phyloP scores from a whole-genome alignment of 2,797 vertebrate genomes.

The Miichthys miiuy region DNA sequence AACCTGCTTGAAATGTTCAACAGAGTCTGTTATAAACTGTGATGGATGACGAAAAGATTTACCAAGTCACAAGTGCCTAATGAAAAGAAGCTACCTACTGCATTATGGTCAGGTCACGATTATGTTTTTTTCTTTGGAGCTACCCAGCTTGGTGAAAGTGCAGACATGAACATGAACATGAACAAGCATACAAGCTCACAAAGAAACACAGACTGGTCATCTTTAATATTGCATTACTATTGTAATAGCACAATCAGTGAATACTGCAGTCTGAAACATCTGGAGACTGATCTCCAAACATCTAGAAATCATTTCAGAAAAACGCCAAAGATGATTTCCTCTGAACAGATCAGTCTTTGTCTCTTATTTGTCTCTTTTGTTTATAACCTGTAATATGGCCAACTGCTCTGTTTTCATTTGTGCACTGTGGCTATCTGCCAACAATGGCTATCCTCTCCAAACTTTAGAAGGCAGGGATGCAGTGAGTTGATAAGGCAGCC shows the following conservation, averaged over 20 bases:
- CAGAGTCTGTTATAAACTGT: no score
- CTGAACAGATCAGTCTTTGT: not conserved
- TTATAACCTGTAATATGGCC: conserved; percentile 51
- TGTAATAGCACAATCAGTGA: not conserved
- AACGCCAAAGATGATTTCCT: not conserved
- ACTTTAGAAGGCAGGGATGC: conserved; percentile 67
- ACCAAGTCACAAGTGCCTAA: no score
- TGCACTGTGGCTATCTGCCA: conserved; percentile 9
- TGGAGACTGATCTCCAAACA: not conserved
- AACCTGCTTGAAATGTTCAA: no score
- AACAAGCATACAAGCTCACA: not conserved
- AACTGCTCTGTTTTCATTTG: conserved; percentile 51
- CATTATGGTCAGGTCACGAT: no score
- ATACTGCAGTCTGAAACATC: not conserved
- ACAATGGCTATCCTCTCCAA: conserved; percentile 33
- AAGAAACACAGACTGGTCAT: not conserved
- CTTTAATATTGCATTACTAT: no score
- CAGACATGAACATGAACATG: no score
- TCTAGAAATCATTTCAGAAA: not conserved
- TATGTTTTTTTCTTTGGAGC: no score
- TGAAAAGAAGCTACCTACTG: no score
- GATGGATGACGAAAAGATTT: no score
- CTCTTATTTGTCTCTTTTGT: not conserved
- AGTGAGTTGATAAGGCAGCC: conserved; percentile 72
- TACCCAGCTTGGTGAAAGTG: no score